Conservation (phyloP, 2,113 vertebrate species). For the Corapipo altera region DNA sequence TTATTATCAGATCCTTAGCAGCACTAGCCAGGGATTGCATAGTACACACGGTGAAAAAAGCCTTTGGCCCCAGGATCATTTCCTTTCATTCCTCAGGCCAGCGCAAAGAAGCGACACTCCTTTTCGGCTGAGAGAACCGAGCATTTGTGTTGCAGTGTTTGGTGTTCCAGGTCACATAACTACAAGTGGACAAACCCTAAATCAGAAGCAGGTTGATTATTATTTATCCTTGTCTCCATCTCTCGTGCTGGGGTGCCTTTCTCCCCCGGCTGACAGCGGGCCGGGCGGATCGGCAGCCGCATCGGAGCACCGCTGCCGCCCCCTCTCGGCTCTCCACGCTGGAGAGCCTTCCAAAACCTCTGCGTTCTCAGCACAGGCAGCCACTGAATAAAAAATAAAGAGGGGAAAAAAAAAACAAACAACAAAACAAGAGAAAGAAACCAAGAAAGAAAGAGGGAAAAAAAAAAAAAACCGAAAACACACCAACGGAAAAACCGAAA, state of each 20-base stretch:
- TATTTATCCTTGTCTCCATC: fast-evolving
- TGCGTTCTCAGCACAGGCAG: fast-evolving
- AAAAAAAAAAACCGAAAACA: too few relatives aligned
- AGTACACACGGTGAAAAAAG: fast-evolving
- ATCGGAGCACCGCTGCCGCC: not conserved
- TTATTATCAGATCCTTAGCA: not conserved
- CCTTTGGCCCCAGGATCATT: not conserved
- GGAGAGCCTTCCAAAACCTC: not conserved
- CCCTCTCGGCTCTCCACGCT: not conserved
- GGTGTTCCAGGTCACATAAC: not conserved
- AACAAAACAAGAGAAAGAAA: too few relatives aligned
- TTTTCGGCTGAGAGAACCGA: not conserved
- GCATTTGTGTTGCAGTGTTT: not conserved
- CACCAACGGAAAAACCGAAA: not conserved
- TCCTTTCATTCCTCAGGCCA: not conserved
- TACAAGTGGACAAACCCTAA: not conserved
- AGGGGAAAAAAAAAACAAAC: not conserved
- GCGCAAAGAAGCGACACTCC: fast-evolving
- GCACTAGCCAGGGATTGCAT: not conserved
- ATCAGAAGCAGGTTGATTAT: fast-evolving
- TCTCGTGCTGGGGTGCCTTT: not conserved
- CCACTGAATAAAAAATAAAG: too few relatives aligned
- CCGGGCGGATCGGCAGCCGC: not conserved
- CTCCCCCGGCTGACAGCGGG: not conserved
- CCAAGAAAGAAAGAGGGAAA: too few relatives aligned